Base-by-base conservation (phyloP, 2,888 invertebrate species). In the Disparrhopalites patrizii region DNA sequence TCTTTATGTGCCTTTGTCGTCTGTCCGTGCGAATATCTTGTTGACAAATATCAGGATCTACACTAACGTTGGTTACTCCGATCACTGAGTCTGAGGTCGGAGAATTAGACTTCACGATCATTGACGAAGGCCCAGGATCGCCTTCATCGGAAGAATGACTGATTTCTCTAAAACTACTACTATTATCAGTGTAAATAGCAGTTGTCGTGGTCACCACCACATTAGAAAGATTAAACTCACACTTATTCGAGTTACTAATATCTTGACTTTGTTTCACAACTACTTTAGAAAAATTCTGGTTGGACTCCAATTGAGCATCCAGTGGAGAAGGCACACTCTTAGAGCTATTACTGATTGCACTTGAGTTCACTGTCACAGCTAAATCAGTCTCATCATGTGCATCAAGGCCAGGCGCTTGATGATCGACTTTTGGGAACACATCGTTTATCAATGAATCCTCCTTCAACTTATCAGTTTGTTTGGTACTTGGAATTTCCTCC, bases 121-220 rank as follows among this genome's bases (percentile, higher is more conserved):
- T 43, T 13, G 60, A 60, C 10, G 47, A 55, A 2, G 20, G 30
- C n/a, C 33, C 28, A 25, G 20, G 13, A 18, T 66, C 62, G 13
- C 40, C 50, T 68, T 65, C 79, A 79, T 69, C 51, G 70, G 73
- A 62, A 72, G 76, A 20, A 38, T 31, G 27, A 43, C 23, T 36
- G 23, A 27, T 47, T 51, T 62, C 30, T 47, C 57, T 54, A 50
- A 56, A 47, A 28, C 10, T n/a, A 52, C 28, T 36, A 30, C 20
- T 38, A 20, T 25, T 23, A 18, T 64, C 61, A n/a, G 33, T 43
- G 40, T 36, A 43, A 10, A 43, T 52, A 28, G 61, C 68, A 50
- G 36, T 55, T 10, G 31, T 38, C 15, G 13, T 43, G 15, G 47
- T 36, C 18, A 20, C 23, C 1, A 40, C 57, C 23, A 57, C 36